Evolutionary conservation across 2,797 vertebrate genomes (phyloP).

Genomic region (Mormyrus hasselquistii): DNA sequence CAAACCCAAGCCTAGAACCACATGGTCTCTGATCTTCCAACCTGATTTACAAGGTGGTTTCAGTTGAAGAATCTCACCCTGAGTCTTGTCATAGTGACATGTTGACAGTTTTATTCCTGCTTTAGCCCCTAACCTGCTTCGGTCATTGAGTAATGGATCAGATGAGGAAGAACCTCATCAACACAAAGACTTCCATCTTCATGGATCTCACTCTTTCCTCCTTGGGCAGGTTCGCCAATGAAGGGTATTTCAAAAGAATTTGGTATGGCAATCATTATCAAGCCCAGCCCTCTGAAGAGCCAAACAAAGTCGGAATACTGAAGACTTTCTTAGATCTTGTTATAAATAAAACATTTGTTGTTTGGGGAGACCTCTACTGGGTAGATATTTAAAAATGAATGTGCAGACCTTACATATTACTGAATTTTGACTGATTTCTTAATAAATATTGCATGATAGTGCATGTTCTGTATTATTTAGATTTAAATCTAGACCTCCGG

Average conservation of each 20-base stretch:
- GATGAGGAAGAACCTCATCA: background rate
- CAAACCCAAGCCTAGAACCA: background rate
- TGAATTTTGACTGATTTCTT: conserved; percentile 2
- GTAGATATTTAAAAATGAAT: conserved; percentile 12
- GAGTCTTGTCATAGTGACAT: background rate
- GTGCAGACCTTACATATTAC: background rate
- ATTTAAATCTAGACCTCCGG: conserved; percentile 12
- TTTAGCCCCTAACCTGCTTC: background rate
- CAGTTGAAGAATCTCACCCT: background rate
- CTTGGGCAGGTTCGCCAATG: background rate
- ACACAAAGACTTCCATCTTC: background rate
- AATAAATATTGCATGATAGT: background rate
- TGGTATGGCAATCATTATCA: background rate
- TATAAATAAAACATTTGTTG: conserved; percentile 22
- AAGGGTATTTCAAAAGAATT: background rate
- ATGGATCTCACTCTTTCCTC: background rate
- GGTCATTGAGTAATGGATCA: too few relatives aligned
- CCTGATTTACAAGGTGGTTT: background rate
- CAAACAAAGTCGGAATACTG: background rate
- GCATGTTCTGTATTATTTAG: background rate
- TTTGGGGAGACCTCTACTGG: background rate
- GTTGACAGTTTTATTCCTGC: background rate
- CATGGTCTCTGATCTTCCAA: background rate
- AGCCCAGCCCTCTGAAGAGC: background rate
- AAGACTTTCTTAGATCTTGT: background rate